Percentiles rank a stretch among this genome's conserved stretches.
Evolutionary conservation across 92 coral and sea anemone species (phyloP).

Genomic region (Diadumene lineata): DNA sequence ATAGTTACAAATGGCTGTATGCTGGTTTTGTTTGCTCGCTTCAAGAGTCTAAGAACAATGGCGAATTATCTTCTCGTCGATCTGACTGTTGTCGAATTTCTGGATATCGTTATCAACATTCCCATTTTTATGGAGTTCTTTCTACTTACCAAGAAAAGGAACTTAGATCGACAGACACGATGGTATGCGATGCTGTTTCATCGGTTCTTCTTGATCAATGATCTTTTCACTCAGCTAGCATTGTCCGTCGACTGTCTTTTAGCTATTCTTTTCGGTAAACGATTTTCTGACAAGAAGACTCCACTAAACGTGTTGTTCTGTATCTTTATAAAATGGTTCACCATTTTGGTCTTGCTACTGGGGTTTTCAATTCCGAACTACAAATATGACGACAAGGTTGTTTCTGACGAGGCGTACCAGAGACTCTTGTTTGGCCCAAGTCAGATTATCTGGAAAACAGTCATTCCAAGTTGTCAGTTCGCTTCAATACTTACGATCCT

Average conservation of each 20-base stretch:
- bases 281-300: constrained; percentile 11
- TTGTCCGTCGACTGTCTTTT: constrained; percentile 25
- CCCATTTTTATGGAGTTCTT: constrained; percentile 40
- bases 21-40: constrained; percentile 25
- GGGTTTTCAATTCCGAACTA: constrained; percentile 13
- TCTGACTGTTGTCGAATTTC: constrained; percentile 31
- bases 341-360: constrained; percentile 8
- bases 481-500: constrained; percentile 1
- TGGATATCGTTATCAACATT: constrained; percentile 24
- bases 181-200: constrained; percentile 41
- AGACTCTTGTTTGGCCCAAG: constrained; percentile 32
- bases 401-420: constrained; percentile 34
- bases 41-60: constrained; percentile 24
- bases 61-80: constrained; percentile 20
- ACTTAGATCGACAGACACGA: constrained; percentile 20
- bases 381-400: constrained; percentile 5
- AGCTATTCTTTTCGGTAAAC: constrained; percentile 11
- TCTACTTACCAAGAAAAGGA: constrained; percentile 24
- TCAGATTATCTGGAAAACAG: constrained; percentile 36
- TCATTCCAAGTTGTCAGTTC: constrained; percentile 17
- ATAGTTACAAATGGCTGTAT: constrained; percentile 22
- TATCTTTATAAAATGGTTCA: constrained; percentile 15
- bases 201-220: constrained; percentile 34
- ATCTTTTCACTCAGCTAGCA: constrained; percentile 18
- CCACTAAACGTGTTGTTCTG: not conserved